phyloP scores from a whole-genome alignment of 2,888 invertebrate genomes.

The Molanna angustata region DNA sequence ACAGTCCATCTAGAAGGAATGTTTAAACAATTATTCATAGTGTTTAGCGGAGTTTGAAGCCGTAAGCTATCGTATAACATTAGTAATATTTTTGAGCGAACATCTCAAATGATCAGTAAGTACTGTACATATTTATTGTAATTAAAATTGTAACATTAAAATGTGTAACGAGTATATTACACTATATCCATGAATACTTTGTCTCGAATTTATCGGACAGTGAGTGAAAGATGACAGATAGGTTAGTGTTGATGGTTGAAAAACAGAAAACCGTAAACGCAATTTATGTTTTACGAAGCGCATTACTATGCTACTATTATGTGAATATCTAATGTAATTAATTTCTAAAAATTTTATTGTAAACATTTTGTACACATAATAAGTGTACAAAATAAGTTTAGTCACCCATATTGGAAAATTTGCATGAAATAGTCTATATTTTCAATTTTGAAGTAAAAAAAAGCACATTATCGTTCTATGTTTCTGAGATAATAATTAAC shows the following conservation, averaged over 20 bases:
- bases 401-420: too few species aligned
- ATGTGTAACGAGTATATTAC: not conserved
- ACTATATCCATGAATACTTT: not conserved
- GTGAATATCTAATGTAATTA: too few species aligned
- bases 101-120: constrained; percentile 1
- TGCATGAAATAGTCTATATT: too few species aligned
- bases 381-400: too few species aligned
- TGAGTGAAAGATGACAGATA: constrained; percentile 5
- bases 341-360: too few species aligned
- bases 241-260: not conserved
- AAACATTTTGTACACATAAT: too few species aligned
- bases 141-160: not conserved
- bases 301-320: not conserved
- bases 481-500: too few species aligned
- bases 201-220: not conserved
- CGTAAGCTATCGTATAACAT: not conserved
- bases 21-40: not conserved
- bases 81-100: constrained; percentile 1
- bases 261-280: not conserved
- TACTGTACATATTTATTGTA: not conserved
- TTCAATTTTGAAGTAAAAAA: too few species aligned
- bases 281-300: constrained; percentile 1
- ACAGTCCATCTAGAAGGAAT: not conserved
- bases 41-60: constrained; percentile 1
- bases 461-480: too few species aligned